phyloP scores from a whole-genome alignment of 2,113 vertebrate genomes.

The Setophaga coronata region DNA sequence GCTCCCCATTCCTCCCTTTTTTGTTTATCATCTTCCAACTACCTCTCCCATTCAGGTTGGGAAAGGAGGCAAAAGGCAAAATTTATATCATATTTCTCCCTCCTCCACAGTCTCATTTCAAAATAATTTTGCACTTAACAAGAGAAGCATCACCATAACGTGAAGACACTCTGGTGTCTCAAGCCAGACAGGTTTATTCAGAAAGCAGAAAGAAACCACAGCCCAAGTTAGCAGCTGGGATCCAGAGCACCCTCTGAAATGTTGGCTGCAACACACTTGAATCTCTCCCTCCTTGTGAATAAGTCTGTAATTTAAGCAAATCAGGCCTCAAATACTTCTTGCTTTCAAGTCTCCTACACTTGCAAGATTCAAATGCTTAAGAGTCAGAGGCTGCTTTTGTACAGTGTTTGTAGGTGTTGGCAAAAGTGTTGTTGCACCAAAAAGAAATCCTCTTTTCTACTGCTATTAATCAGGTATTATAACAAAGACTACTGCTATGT shows the following conservation, averaged over 20 bases:
- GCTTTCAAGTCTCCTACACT: neutral
- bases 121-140: neutral
- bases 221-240: neutral
- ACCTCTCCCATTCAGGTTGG: neutral
- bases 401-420: neutral
- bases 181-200: neutral
- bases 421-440: neutral
- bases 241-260: neutral
- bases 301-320: neutral
- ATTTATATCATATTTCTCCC: neutral
- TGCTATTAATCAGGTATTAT: neutral
- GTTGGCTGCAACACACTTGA: neutral
- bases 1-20: neutral
- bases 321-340: neutral
- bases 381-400: neutral
- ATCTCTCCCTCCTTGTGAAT: neutral
- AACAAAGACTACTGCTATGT: neutral
- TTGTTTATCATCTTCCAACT: neutral
- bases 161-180: neutral
- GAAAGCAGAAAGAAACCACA: neutral
- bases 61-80: constrained; percentile 25
- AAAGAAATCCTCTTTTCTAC: neutral
- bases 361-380: neutral
- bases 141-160: neutral
- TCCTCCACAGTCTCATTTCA: neutral